These are phyloP conservation scores for Chelmon rostratus DNA, from an alignment of 2,797 vertebrate genomes.

Conservation along the genomic window DNA sequence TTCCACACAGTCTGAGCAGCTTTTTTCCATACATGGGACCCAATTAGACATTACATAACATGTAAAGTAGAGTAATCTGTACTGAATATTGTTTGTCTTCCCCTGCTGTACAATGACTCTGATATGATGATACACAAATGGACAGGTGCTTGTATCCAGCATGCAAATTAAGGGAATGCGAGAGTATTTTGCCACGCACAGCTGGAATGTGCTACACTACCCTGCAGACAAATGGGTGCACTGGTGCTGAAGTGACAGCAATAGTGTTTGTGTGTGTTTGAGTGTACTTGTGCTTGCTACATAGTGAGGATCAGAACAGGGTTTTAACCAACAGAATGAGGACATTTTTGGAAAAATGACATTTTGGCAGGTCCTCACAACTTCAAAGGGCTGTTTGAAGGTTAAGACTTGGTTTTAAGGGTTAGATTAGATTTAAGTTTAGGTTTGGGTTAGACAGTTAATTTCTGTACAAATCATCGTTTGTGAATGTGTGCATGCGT, in stretches of 20 bases:
- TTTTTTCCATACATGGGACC: not conserved
- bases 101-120: constrained; percentile 18
- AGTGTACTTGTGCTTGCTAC: too few species aligned
- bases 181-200: constrained; percentile 47
- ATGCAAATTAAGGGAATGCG: constrained; percentile 46
- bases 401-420: too few species aligned
- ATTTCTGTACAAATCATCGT: not conserved
- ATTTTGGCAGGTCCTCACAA: too few species aligned
- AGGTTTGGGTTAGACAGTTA: too few species aligned
- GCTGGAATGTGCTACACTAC: constrained; percentile 36
- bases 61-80: constrained; percentile 19
- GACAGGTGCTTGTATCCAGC: constrained; percentile 55
- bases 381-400: too few species aligned
- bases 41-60: constrained; percentile 26
- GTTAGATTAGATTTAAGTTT: too few species aligned
- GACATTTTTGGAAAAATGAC: too few species aligned
- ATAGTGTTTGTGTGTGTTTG: constrained; percentile 14
- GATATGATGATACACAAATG: constrained; percentile 53
- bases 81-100: constrained; percentile 26
- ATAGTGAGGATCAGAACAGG: too few species aligned
- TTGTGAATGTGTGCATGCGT: not conserved
- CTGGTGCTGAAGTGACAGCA: constrained; percentile 53
- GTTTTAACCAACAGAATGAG: too few species aligned
- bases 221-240: constrained; percentile 58
- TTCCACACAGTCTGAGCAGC: too few species aligned